phyloP scores from a whole-genome alignment of 2,113 vertebrate species.

The Corythoichthys haematopterus region DNA sequence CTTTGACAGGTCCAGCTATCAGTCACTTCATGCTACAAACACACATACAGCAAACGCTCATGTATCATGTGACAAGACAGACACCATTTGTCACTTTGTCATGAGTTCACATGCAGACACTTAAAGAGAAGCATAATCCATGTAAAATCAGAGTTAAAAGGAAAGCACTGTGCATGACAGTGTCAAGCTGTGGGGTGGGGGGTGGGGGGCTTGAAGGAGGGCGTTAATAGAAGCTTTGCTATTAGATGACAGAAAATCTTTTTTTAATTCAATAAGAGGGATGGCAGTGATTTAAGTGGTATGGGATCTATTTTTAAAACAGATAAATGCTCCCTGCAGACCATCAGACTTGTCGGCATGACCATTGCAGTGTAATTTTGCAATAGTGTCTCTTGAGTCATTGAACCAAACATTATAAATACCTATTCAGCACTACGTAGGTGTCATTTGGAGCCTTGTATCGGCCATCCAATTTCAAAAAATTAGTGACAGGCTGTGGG shows the following conservation, averaged over 20 bases:
- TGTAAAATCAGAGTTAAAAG: constrained; percentile 7
- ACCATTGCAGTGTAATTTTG: not conserved
- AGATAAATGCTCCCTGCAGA: constrained; percentile 11
- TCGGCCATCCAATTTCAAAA: too few relatives aligned
- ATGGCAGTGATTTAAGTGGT: constrained; percentile 5
- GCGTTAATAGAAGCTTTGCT: constrained; percentile 12
- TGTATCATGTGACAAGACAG: constrained; percentile 24
- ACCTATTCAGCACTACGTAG: not conserved
- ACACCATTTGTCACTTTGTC: constrained; percentile 23
- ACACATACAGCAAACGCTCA: constrained; percentile 6
- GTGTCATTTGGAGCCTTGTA: not conserved
- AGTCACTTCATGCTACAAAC: constrained; percentile 8
- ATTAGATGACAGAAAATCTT: constrained; percentile 10
- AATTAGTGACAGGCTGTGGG: too few relatives aligned
- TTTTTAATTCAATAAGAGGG: not conserved
- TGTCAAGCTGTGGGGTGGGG: not conserved
- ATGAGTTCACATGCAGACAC: constrained; percentile 25
- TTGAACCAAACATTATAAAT: not conserved
- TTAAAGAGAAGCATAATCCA: not conserved
- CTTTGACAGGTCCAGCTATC: constrained; percentile 9
- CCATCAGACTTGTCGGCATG: not conserved
- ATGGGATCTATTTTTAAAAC: constrained; percentile 20
- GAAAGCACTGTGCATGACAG: constrained; percentile 1
- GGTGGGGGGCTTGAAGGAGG: not conserved
- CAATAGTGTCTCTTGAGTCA: not conserved